Percentiles rank a stretch among this genome's conserved stretches.
Conservation (phyloP, 2,113 vertebrate species). For the Cnemophilus loriae region DNA sequence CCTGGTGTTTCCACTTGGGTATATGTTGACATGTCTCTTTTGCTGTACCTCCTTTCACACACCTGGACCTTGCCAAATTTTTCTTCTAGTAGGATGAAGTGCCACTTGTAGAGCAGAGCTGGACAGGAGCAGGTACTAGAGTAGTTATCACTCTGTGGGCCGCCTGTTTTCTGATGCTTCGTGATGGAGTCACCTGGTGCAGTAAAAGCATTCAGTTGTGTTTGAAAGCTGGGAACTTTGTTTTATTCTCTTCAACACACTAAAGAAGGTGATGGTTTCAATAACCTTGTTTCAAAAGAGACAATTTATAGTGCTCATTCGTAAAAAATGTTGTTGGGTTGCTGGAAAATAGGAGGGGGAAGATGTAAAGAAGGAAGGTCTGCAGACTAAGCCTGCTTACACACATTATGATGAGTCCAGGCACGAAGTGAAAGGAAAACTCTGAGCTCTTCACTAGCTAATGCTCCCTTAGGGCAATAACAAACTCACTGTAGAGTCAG, state of each 20-base stretch:
- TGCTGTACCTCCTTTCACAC: background rate
- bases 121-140: background rate
- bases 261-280: background rate
- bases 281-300: background rate
- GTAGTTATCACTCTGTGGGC: background rate
- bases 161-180: background rate
- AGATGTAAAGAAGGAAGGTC: background rate
- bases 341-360: background rate
- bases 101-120: background rate
- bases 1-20: background rate
- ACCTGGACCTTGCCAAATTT: background rate
- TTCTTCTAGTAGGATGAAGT: background rate
- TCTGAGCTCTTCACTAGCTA: slow-evolving; percentile 2
- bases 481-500: background rate
- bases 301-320: background rate
- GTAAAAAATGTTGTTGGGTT: background rate
- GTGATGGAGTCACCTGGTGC: background rate
- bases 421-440: slow-evolving; percentile 10
- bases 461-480: slow-evolving; percentile 26
- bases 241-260: background rate
- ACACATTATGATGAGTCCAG: background rate
- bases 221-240: background rate
- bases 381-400: background rate
- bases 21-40: background rate
- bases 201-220: background rate